Base-by-base conservation (phyloP, 2,797 vertebrate genomes). In the Mareca penelope region DNA sequence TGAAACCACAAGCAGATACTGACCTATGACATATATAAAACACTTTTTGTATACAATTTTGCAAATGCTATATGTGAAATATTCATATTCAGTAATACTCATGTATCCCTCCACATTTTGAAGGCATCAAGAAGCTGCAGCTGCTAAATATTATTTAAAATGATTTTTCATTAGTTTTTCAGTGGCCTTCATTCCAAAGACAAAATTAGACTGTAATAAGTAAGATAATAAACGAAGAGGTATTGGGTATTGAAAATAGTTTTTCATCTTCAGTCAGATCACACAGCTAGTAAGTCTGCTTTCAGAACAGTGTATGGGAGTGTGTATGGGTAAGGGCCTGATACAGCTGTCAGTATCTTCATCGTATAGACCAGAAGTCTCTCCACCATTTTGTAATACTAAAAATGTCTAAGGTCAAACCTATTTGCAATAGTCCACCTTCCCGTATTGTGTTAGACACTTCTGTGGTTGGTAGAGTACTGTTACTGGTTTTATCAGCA, bases 1-100 rank as follows among this genome's bases (percentile, higher is more conserved):
- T 39, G 33, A 94, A 93, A 69, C 59, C 85, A 87, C 85, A 96
- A 96, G 82, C 96, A 88, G 88, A 95, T 78, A 87, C 76, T 82
- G 92, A 93, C 72, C 88, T 92, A 87, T 94, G 82, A 56, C 82
- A 65, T 57, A 78, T 6, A 61, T 0, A 71, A 26, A 44, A 83
- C 15, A 42, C 40, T 42, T 42, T 42, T 42, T 42, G 40, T 42
- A 59, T 85, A 90, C 91, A 57, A 48, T 77, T 77, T 94, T 57
- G 31, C 79, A 81, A 94, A 81, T 75, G 61, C 69, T 56, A 87
- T 80, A 56, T 15, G 9, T 17, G 7, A 75, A 69, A 69, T 70
- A 89, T 10, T 83, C 5, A 50, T 89, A 95, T 94, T 85, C 50
- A 72, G 24, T 48, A 80, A 40, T 37, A 81, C 63, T 80, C 42